A percentile compares a stretch with the other conserved stretches of the same genome.
phyloP scores from a whole-genome alignment of 2,797 vertebrate genomes.

The Malurus splendens region DNA sequence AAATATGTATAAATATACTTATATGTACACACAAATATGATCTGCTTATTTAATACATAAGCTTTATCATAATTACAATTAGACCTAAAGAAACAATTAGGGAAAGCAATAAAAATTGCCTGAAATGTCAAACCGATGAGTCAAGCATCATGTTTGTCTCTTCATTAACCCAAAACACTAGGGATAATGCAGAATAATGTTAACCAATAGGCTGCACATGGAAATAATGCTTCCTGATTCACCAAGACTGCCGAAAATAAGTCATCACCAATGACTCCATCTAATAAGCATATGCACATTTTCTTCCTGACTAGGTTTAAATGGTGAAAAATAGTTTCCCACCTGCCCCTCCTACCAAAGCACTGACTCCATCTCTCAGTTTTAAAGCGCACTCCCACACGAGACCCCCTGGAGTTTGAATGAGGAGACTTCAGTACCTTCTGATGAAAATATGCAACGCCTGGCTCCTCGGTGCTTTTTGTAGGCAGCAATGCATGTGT shows the following conservation, averaged over 20 bases:
- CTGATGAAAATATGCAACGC: neutral
- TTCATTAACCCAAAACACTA: neutral
- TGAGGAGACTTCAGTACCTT: neutral
- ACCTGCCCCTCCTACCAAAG: neutral
- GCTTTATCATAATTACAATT: neutral
- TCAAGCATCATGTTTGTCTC: neutral
- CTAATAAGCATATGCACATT: neutral
- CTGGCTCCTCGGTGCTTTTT: neutral
- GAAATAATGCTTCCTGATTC: neutral
- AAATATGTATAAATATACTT: neutral
- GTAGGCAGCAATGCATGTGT: neutral
- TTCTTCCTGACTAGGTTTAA: neutral
- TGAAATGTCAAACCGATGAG: neutral
- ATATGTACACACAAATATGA: neutral
- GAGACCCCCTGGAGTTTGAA: accelerated
- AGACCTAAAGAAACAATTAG: neutral
- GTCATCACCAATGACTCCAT: neutral
- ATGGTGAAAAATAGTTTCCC: neutral
- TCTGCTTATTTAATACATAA: neutral
- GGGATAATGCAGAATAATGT: neutral
- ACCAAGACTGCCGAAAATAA: neutral
- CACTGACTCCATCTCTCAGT: neutral
- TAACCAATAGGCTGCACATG: neutral
- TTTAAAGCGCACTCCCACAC: neutral
- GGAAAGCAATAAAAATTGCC: neutral